These are phyloP conservation scores for Pristionchus mayeri DNA, from an alignment of 2,888 invertebrate genomes.

Conservation along the genomic window DNA sequence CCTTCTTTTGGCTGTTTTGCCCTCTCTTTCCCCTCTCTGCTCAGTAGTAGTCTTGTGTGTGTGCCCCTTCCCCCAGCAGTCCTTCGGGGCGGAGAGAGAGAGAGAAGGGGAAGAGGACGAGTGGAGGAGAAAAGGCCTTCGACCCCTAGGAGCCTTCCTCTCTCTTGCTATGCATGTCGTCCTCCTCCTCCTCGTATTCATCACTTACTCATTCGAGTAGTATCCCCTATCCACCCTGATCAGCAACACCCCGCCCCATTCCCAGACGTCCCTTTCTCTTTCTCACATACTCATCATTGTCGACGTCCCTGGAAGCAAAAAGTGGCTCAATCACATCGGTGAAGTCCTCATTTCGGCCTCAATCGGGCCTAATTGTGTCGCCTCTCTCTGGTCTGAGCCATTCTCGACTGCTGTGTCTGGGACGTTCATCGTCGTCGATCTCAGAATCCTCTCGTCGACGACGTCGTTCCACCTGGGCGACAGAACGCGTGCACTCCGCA, in stretches of 20 bases:
- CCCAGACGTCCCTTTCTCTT: background rate
- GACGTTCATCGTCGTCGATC: background rate
- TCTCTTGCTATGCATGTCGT: constrained; percentile 8
- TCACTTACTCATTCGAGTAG: constrained; percentile 32
- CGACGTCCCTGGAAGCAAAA: background rate
- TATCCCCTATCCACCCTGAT: background rate
- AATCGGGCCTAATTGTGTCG: background rate
- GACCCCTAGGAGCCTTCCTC: constrained; percentile 21
- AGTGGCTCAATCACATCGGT: background rate
- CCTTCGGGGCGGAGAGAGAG: background rate
- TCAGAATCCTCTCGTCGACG: background rate
- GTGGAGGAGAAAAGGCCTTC: constrained; percentile 25
- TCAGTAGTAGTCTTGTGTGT: constrained; percentile 33
- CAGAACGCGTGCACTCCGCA: no score
- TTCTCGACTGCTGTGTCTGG: background rate
- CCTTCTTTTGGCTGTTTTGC: constrained; percentile 31
- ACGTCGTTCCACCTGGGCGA: constrained; percentile 14
- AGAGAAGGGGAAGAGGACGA: background rate
- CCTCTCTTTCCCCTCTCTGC: background rate
- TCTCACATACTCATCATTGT: background rate
- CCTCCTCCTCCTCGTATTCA: constrained; percentile 4
- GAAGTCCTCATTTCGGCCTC: background rate
- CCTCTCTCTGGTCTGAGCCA: background rate
- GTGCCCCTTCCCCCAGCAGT: constrained; percentile 13
- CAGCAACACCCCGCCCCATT: background rate